Evolutionary conservation across 2,113 vertebrate genomes (phyloP).

Genomic region (Corythornis cristatus): DNA sequence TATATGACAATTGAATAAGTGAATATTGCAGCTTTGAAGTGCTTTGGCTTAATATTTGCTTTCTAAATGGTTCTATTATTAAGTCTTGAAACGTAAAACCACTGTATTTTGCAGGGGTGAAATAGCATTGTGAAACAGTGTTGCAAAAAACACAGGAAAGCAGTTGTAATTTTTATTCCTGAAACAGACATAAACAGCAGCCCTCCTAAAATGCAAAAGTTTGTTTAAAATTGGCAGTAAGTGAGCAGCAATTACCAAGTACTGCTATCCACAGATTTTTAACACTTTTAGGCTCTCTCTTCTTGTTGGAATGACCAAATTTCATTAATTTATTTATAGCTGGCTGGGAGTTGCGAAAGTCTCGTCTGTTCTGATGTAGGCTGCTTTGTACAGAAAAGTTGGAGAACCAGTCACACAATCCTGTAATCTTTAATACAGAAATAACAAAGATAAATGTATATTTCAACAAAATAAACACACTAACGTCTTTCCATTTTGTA

Average conservation of each 20-base stretch:
- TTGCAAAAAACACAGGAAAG: conserved; percentile 46
- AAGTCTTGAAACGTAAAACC: background rate
- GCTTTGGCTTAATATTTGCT: background rate
- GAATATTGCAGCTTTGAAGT: background rate
- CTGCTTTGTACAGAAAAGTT: background rate
- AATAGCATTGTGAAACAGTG: conserved; percentile 6
- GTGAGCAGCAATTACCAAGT: background rate
- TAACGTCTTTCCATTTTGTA: background rate
- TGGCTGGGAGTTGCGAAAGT: background rate
- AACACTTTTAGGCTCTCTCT: background rate
- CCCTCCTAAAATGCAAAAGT: background rate
- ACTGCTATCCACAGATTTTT: background rate
- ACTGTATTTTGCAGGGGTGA: background rate
- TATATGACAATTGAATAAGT: background rate
- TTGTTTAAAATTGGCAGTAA: background rate
- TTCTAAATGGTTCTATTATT: background rate
- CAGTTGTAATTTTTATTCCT: conserved; percentile 18
- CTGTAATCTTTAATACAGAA: background rate
- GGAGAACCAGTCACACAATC: background rate
- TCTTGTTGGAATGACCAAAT: background rate
- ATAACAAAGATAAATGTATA: background rate
- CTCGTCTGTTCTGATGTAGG: background rate
- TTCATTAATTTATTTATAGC: background rate
- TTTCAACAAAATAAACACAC: background rate
- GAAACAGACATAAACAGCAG: background rate